Percentiles rank a stretch among this genome's conserved stretches.
Evolutionary conservation across 1,140 invertebrate species (phyloP).

Genomic region (Lasioglossum baleicum): DNA sequence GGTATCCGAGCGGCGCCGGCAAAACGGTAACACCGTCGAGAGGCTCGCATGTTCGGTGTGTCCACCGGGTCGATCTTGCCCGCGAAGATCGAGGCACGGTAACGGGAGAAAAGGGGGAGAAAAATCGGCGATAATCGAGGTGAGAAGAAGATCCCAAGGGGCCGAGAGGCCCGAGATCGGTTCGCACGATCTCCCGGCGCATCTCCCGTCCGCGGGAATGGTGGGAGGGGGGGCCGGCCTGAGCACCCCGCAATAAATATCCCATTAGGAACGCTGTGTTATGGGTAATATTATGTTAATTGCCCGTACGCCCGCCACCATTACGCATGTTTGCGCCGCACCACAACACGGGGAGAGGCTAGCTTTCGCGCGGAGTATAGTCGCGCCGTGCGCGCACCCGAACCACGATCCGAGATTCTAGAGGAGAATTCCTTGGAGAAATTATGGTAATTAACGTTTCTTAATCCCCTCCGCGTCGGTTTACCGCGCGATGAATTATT

Average conservation of each 20-base stretch:
- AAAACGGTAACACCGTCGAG: not conserved
- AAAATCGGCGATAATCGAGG: constrained; percentile 56
- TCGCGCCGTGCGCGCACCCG: not conserved
- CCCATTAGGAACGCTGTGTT: constrained; percentile 61
- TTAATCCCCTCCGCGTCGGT: not conserved
- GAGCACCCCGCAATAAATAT: constrained; percentile 57
- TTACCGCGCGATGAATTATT: constrained; percentile 14
- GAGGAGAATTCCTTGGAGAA: not conserved
- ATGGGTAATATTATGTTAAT: constrained; percentile 62
- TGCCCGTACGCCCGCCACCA: constrained; percentile 31
- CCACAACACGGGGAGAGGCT: not conserved
- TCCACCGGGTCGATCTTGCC: not conserved
- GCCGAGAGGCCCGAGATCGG: constrained; percentile 36
- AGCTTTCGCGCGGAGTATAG: not conserved
- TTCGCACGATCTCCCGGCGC: constrained; percentile 28
- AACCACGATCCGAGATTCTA: not conserved
- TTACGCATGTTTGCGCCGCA: not conserved
- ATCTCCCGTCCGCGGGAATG: not conserved
- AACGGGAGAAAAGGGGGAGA: constrained; percentile 26
- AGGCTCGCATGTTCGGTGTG: not conserved
- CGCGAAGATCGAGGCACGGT: not conserved
- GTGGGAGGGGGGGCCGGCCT: not conserved
- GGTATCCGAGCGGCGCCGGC: not conserved
- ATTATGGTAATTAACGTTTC: constrained; percentile 36
- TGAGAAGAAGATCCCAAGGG: constrained; percentile 34